Base-by-base conservation (phyloP, 2,797 vertebrate species). In the Danio tinwini region DNA sequence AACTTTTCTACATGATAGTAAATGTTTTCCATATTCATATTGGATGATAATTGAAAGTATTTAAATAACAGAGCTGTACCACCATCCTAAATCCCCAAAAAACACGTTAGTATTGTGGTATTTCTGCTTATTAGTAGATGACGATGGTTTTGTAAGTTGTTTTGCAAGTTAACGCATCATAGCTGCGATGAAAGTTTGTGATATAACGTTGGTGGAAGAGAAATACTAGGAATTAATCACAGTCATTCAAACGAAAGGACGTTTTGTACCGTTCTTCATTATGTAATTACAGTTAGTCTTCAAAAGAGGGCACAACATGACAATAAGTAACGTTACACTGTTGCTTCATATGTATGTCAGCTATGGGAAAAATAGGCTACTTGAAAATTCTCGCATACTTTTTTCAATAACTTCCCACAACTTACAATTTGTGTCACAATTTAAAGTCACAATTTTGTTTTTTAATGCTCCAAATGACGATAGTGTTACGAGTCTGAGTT, bases 231-330 rank as follows among this genome's bases (percentile, higher is more conserved):
- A 52, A 37, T 39, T 52, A 5, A 69, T 9, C 8, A 70, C 7
- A 12, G 16, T 52, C 29, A 0, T 53, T 53, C 1, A 13, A 53
- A 52, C 10, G 10, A 40, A 69, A 7, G 2, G 16, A 10, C 45
- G 19, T 58, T 73, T 72, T 59, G 63, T 40, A 39, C 6, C 10
- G 5, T 17, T 45, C 9, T n/a, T 49, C 3, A 39, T 50, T 21
- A 39, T 72, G 74, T 17, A 17, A 29, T 50, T 62, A 63, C 65
- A 45, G 0, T 12, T 17, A 44, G 21, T 19, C n/a, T 44, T 64
- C 74, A 77, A 50, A 71, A 77, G 74, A 77, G 80, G 80, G 80
- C 74, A 71, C 59, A 77, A 53, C 40, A 7, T 69, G 67, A 69
- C 16, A 52, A 17, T 29, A 68, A 69, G 67, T 53, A 14, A 4